A percentile compares a stretch with the other conserved stretches of the same genome.
Evolutionary conservation across 2,113 vertebrate species (phyloP).

Genomic region (Rattus norvegicus): DNA sequence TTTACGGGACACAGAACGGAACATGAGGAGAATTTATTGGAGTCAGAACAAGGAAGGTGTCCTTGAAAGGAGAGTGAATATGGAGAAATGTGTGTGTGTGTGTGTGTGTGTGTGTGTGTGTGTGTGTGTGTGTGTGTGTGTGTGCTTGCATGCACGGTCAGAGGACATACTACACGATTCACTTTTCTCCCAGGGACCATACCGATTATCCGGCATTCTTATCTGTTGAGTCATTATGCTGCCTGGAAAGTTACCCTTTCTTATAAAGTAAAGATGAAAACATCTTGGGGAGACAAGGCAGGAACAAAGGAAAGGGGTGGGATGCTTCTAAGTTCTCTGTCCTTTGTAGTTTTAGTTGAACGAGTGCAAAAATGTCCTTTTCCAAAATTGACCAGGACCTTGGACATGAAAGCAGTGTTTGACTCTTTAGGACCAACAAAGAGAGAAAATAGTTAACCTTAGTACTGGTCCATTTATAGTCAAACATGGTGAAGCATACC

Average conservation of each 20-base stretch:
- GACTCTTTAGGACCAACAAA: background rate
- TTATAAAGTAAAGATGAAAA: background rate
- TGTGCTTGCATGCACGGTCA: background rate
- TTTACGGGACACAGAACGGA: background rate
- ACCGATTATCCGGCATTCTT: background rate
- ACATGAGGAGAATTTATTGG: background rate
- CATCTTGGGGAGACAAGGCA: background rate
- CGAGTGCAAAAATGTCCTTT: background rate
- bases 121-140: background rate
- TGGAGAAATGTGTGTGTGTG: background rate
- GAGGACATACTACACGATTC: background rate
- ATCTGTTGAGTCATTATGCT: background rate
- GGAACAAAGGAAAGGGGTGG: background rate
- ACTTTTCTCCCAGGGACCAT: background rate
- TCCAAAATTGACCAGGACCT: background rate
- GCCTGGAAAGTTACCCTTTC: background rate
- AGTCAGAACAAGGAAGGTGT: background rate
- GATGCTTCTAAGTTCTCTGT: background rate
- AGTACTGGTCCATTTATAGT: background rate
- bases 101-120: background rate
- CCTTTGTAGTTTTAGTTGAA: background rate
- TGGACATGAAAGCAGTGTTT: background rate
- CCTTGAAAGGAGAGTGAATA: background rate
- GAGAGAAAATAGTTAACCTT: background rate
- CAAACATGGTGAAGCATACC: background rate